Percentiles rank a stretch among this genome's conserved stretches.
Conservation (phyloP, 2,113 vertebrate species). For the Puntigrus tetrazona region DNA sequence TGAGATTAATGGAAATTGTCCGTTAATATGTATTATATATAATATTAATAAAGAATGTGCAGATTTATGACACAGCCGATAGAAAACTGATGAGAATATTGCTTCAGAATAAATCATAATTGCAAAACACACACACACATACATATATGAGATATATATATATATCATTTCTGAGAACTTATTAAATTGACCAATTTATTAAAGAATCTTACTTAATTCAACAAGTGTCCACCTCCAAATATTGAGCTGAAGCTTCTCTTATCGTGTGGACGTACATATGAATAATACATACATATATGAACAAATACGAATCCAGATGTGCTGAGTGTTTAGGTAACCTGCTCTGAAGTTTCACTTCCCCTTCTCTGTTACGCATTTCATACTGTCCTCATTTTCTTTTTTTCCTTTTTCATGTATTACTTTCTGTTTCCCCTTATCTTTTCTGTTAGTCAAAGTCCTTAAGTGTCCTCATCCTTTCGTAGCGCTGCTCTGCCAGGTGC, state of each 20-base stretch:
- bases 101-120: no score
- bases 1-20: no score
- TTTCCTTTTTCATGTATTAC: not conserved
- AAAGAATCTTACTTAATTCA: not conserved
- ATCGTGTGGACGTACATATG: not conserved
- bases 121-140: no score
- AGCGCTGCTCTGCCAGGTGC: conserved; percentile 2
- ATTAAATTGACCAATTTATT: no score
- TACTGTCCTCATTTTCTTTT: not conserved
- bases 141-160: no score
- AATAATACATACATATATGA: no score
- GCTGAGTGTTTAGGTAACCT: conserved; percentile 2
- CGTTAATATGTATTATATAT: no score
- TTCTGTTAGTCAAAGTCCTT: not conserved
- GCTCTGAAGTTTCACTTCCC: not conserved
- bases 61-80: no score
- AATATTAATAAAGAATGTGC: no score
- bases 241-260: not conserved
- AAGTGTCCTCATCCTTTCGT: not conserved
- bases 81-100: no score
- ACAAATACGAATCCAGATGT: not conserved
- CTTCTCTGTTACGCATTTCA: not conserved
- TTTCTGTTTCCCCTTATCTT: not conserved
- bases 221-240: not conserved
- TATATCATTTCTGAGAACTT: no score